Conservation (phyloP, 2,113 vertebrate species). For the Pangasianodon gigas region DNA sequence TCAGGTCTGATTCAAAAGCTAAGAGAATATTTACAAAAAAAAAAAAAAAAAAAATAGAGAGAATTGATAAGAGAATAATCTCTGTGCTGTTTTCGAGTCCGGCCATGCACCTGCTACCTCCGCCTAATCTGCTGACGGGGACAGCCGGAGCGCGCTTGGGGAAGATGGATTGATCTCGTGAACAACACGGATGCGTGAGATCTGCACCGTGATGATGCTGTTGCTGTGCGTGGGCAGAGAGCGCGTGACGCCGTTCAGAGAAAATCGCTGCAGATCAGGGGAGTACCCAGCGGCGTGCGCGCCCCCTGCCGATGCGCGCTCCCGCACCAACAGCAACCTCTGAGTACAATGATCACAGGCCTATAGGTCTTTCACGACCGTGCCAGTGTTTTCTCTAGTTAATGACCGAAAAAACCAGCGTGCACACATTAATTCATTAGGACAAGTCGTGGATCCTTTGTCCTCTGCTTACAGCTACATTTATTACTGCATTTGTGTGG, state of each 20-base stretch:
- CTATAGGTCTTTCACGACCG: neutral
- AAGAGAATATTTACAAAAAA: neutral
- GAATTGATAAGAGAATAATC: neutral
- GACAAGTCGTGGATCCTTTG: neutral
- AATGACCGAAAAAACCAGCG: neutral
- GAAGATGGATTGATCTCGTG: slow-evolving; percentile 10
- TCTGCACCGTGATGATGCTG: slow-evolving; percentile 34
- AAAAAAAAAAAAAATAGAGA: neutral
- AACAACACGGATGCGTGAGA: slow-evolving; percentile 16
- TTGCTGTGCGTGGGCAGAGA: neutral
- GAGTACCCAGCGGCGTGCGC: slow-evolving; percentile 9
- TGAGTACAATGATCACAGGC: neutral
- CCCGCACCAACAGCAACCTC: neutral
- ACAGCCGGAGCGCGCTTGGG: neutral
- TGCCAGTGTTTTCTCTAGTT: neutral
- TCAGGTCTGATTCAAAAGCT: neutral
- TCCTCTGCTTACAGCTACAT: neutral
- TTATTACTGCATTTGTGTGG: neutral
- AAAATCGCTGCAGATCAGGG: slow-evolving; percentile 16
- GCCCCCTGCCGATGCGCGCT: slow-evolving; percentile 9
- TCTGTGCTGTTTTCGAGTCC: neutral
- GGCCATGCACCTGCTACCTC: neutral
- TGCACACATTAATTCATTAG: neutral
- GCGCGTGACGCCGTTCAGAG: slow-evolving; percentile 26
- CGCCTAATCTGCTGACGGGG: neutral